A percentile compares a stretch with the other conserved stretches of the same genome.
phyloP scores from a whole-genome alignment of 2,797 vertebrate species.

The Anisognathus igniventris region DNA sequence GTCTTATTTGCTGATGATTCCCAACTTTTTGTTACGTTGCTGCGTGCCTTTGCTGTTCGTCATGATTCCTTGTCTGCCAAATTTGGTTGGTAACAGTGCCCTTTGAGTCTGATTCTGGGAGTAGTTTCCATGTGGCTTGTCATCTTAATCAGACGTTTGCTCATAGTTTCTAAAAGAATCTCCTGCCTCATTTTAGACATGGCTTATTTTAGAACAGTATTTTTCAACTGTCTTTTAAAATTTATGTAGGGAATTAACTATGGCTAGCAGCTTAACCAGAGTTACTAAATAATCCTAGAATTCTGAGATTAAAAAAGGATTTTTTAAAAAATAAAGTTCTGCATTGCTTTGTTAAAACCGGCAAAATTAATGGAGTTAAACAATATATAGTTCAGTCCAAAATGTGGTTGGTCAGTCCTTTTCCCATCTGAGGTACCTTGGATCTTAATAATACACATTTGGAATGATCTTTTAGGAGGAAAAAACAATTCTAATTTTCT shows the following conservation, averaged over 20 bases:
- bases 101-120: slow-evolving; percentile 52
- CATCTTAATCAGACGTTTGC: slow-evolving; percentile 38
- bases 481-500: not conserved
- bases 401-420: not conserved
- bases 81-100: slow-evolving; percentile 31
- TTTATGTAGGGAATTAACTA: not conserved
- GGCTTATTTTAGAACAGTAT: slow-evolving; percentile 12
- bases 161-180: slow-evolving; percentile 47
- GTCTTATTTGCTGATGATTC: slow-evolving; percentile 47
- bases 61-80: slow-evolving; percentile 44
- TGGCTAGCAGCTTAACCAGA: not conserved
- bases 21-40: slow-evolving; percentile 16
- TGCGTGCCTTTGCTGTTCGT: slow-evolving; percentile 56
- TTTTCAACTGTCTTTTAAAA: not conserved
- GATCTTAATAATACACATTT: not conserved
- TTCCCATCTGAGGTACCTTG: not conserved
- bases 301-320: not conserved
- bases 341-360: not conserved
- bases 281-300: not conserved
- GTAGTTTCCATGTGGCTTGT: slow-evolving; percentile 54
- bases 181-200: not conserved
- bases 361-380: not conserved
- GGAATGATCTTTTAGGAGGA: not conserved
- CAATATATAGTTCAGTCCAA: not conserved
- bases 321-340: not conserved